Percentiles rank a stretch among this genome's conserved stretches.
phyloP scores from a whole-genome alignment of 2,113 vertebrate species.

The Willisornis vidua region DNA sequence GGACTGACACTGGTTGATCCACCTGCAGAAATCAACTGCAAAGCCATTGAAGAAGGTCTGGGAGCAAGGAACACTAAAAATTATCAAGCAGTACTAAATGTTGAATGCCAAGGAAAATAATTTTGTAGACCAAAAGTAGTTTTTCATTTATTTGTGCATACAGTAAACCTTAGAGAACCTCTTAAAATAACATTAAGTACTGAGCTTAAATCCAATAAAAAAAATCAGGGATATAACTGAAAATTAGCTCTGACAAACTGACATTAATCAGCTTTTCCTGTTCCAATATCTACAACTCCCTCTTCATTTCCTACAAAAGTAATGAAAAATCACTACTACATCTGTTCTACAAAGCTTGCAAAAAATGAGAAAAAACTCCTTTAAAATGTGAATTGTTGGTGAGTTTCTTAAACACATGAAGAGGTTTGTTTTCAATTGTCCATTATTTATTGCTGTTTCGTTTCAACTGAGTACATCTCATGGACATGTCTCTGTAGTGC shows the following conservation, averaged over 20 bases:
- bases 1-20: background rate
- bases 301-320: background rate
- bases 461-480: background rate
- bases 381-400: background rate
- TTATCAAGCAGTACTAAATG: background rate
- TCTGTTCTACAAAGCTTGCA: background rate
- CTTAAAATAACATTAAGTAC: background rate
- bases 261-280: background rate
- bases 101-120: slow-evolving; percentile 32
- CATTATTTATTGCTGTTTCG: background rate
- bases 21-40: background rate
- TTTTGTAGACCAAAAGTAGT: background rate
- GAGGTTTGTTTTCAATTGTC: background rate
- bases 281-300: background rate
- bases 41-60: background rate
- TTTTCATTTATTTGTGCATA: background rate
- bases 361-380: background rate
- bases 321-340: background rate
- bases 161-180: background rate
- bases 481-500: background rate
- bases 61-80: background rate
- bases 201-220: background rate
- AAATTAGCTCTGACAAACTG: background rate
- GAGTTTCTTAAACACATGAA: background rate
- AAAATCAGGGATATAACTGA: background rate